Base-by-base conservation (phyloP, 1,140 invertebrate species). In the Drosophila bipectinata region DNA sequence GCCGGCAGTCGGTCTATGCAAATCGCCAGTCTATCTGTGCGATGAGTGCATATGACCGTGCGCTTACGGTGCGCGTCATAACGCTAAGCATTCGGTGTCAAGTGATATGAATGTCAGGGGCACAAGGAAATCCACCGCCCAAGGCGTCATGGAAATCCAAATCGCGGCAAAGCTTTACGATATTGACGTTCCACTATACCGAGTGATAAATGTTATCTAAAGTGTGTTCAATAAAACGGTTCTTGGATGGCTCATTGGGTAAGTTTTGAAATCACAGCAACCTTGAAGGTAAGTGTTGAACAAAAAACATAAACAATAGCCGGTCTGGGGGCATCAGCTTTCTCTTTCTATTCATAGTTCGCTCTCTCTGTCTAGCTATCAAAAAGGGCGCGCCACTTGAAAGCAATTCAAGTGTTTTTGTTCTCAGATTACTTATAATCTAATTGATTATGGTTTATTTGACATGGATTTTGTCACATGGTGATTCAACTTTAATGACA, bases 41-140 rank as follows among this genome's bases (percentile, higher is more conserved):
- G 45, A 60, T 72, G 12, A 15, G 39, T 71, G 68, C 68, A 72
- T 37, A 8, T 51, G 32, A 37, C 41, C 8, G 41, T 12, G 34
- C 52, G 39, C 44, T 9, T 26, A 74, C 53, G 72, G 39, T 57
- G 47, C 71, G 53, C 71, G 60, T 58, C 60, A 66, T 74, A 66
- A 58, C 30, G 28, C 39, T 41, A 66, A 51, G 12, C 56, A 47
- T 18, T 49, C 10, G 24, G 54, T 58, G 54, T 47, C 47, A 12
- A 37, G 54, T 28, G 47, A 68, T 26, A 52, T 41, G 45, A 32
- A 34, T 57, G 53, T 74, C 52, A 75, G 39, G 72, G 63, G 51
- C 64, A 69, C 67, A 57, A 49, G 67, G 67, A 69, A 69, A 57
- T 48, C 66, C 63, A 32, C 37, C 53, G 8, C 53, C 53, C 47